Percentiles rank a stretch among this genome's conserved stretches.
Evolutionary conservation across 1,140 invertebrate genomes (phyloP).

Genomic region (Leptinotarsa lineolata): DNA sequence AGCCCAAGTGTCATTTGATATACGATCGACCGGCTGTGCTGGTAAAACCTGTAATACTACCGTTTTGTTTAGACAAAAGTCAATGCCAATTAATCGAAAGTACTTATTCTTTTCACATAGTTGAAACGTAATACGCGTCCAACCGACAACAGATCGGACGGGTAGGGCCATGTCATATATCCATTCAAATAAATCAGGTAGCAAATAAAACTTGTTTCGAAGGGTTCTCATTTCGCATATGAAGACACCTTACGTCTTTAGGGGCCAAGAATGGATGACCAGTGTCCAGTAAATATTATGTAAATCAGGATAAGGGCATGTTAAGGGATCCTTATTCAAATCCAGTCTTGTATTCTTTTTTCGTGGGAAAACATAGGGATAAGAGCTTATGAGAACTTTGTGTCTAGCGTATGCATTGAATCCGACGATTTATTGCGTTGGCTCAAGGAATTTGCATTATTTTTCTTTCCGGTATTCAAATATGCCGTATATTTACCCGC

Average conservation of each 20-base stretch:
- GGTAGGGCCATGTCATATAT: neutral
- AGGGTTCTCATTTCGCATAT: constrained; percentile 29
- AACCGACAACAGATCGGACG: neutral
- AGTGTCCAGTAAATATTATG: constrained; percentile 49
- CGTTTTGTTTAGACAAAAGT: constrained; percentile 6
- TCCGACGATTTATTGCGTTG: constrained; percentile 39
- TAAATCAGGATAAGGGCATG: constrained; percentile 45
- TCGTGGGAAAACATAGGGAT: constrained; percentile 43
- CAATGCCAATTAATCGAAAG: neutral
- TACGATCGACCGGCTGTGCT: neutral
- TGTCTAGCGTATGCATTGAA: constrained; percentile 29
- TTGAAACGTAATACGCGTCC: neutral
- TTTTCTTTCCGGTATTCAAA: constrained; percentile 32
- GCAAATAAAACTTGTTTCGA: constrained; percentile 26
- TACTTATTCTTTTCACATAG: neutral
- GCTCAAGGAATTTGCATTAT: constrained; percentile 42
- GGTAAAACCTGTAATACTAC: neutral
- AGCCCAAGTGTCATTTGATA: neutral
- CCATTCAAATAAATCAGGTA: constrained; percentile 24
- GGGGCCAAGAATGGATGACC: constrained; percentile 36
- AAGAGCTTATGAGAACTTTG: constrained; percentile 25
- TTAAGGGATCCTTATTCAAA: constrained; percentile 46
- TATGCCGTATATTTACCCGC: constrained; percentile 28
- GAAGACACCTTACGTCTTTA: constrained; percentile 26
- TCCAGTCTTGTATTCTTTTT: constrained; percentile 39